Evolutionary conservation across 2,888 invertebrate species (phyloP).

Genomic region (Drosophila leonis): DNA sequence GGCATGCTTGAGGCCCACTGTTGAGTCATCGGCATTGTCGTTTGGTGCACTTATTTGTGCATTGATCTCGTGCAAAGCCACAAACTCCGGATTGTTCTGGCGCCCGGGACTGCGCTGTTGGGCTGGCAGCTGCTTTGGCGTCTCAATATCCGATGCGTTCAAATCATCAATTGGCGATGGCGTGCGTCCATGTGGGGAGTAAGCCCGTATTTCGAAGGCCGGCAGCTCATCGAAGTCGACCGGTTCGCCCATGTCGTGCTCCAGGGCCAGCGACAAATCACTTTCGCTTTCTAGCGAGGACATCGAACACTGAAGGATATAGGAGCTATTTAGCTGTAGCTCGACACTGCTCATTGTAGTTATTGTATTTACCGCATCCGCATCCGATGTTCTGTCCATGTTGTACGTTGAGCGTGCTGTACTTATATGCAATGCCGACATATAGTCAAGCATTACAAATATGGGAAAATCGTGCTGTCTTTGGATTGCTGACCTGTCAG

Average conservation of each 20-base stretch:
- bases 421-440: constrained; percentile 48
- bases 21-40: constrained; percentile 55
- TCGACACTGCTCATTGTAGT: constrained; percentile 44
- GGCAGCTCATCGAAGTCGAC: constrained; percentile 82
- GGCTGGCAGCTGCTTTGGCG: constrained; percentile 50
- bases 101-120: constrained; percentile 33
- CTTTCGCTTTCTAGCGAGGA: constrained; percentile 82
- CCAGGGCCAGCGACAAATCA: constrained; percentile 80
- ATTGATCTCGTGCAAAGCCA: constrained; percentile 83
- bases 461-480: constrained; percentile 20
- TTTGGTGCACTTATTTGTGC: constrained; percentile 83
- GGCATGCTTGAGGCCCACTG: constrained; percentile 51
- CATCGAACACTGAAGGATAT: constrained; percentile 75
- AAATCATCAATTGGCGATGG: constrained; percentile 83
- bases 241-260: constrained; percentile 69
- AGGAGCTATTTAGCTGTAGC: constrained; percentile 60
- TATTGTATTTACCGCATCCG: constrained; percentile 62
- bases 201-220: constrained; percentile 82
- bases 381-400: constrained; percentile 55
- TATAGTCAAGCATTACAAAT: constrained; percentile 53
- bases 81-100: constrained; percentile 76
- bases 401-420: constrained; percentile 39
- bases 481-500: constrained; percentile 17
- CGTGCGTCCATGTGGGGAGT: constrained; percentile 82
- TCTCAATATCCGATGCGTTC: constrained; percentile 52